Evolutionary conservation across 53 echinoderm and acorn worm genomes (phyloP), one percentile per base, ranked within the genome.

Genomic region (Henricia sp.): DNA sequence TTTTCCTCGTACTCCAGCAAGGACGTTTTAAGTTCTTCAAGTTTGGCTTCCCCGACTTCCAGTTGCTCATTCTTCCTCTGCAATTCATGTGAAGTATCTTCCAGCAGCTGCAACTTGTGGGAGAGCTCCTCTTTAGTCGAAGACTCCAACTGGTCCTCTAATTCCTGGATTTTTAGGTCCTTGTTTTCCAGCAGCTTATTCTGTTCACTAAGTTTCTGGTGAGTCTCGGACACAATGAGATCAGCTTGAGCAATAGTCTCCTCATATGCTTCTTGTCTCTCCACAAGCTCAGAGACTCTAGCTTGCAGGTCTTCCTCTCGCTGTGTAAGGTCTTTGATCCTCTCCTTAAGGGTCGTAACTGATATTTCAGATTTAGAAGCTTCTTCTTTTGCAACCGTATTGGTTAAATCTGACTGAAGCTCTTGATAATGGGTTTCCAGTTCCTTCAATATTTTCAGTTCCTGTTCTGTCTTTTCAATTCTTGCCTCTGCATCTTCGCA

Each of bases 221-320:
- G 65, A 17, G 64, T 63, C 46, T 80, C 63, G 37, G 60, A 72
- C 85, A 96, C 90, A 36, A 96, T 93, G 33, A 70, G 64, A 76
- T 96, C 96, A 30, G 96, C 96, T 28, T 94, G 92, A 35, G 88
- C 78, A n/a, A 99, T 48, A 9, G 94, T 99, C 67, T 95, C 99
- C 36, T 99, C 66, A 57, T 92, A 95, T 26, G 94, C 94, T 70
- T 34, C 71, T 52, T 99, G 90, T 28, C 86, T 86, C 23, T 92
- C 83, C 67, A 92, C 90, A 27, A 95, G 53, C 68, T 89, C 92
- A 70, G 62, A 41, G 25, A 91, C 88, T 88, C 85, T 88, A 70
- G 88, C 65, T 24, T 85, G 72, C 25, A 87, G 83, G 12, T 37
- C 85, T 36, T 73, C 77, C 52, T 96, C 91, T 23, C 66, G 84